phyloP scores from a whole-genome alignment of 2,888 invertebrate genomes.

The Tipula unca region DNA sequence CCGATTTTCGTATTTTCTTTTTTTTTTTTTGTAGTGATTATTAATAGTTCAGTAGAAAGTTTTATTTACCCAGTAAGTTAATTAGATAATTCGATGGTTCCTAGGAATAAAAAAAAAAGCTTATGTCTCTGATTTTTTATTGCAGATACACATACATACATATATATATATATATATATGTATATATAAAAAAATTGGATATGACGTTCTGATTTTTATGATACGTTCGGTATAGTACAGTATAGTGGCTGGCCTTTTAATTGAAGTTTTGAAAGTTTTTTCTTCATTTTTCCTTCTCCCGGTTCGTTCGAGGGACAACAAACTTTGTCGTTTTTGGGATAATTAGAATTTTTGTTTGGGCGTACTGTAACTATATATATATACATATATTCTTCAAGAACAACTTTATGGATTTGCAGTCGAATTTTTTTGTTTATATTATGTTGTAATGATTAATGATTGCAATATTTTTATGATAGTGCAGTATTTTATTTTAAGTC shows the following conservation, averaged over 20 bases:
- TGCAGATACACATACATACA: neutral
- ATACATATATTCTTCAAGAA: too few species aligned
- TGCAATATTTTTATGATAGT: too few species aligned
- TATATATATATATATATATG: too few species aligned
- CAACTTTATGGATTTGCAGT: too few species aligned
- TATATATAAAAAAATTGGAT: neutral
- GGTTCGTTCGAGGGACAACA: neutral
- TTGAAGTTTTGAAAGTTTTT: neutral
- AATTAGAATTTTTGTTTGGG: too few species aligned
- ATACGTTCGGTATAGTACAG: neutral
- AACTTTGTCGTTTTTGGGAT: neutral
- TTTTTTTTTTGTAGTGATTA: neutral
- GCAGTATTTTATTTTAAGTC: too few species aligned
- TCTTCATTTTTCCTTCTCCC: neutral
- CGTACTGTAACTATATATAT: too few species aligned
- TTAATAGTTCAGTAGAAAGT: conserved; percentile 14
- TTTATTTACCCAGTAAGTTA: conserved; percentile 14
- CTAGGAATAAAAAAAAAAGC: neutral
- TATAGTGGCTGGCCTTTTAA: neutral
- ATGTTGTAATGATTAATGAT: too few species aligned
- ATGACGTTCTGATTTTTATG: neutral
- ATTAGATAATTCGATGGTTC: conserved; percentile 8
- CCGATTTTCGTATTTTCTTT: neutral
- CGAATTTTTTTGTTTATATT: too few species aligned
- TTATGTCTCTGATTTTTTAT: conserved; percentile 8